Evolutionary conservation across 2,113 vertebrate genomes (phyloP).

Genomic region (Hystrix cristata): DNA sequence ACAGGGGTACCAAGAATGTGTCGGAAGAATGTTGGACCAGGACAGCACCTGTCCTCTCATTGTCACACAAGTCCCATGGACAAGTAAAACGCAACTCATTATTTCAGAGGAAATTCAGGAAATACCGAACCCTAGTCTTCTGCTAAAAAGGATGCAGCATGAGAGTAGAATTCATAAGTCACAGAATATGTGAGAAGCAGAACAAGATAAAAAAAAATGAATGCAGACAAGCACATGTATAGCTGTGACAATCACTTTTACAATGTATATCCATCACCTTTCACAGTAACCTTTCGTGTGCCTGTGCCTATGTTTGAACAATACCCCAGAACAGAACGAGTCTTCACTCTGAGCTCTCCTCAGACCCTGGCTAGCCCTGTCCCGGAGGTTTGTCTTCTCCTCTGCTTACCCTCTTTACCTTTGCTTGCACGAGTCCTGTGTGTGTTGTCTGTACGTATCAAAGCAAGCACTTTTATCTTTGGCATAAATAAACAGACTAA

Average conservation of each 20-base stretch:
- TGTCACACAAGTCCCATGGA: neutral
- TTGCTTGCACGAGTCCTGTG: neutral
- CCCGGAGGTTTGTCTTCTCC: neutral
- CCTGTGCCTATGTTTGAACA: neutral
- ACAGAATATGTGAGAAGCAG: neutral
- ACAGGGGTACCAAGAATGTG: rapidly evolving
- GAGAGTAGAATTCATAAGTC: neutral
- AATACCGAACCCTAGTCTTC: neutral
- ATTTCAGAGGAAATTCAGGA: neutral
- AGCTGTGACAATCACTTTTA: neutral
- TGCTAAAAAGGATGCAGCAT: neutral
- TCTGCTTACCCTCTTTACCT: neutral
- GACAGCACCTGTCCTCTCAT: neutral
- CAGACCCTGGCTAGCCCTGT: rapidly evolving
- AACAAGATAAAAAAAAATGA: neutral
- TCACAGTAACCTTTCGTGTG: neutral
- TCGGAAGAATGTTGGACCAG: neutral
- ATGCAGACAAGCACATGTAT: neutral
- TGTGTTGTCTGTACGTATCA: neutral
- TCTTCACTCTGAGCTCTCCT: neutral
- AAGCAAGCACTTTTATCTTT: neutral
- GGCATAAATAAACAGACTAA: neutral
- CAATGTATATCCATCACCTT: neutral
- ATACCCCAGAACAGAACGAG: neutral
- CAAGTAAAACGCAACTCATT: neutral